These are phyloP conservation scores for Propithecus deckenii DNA, from an alignment of 2,797 vertebrate genomes.

Conservation along the genomic window DNA sequence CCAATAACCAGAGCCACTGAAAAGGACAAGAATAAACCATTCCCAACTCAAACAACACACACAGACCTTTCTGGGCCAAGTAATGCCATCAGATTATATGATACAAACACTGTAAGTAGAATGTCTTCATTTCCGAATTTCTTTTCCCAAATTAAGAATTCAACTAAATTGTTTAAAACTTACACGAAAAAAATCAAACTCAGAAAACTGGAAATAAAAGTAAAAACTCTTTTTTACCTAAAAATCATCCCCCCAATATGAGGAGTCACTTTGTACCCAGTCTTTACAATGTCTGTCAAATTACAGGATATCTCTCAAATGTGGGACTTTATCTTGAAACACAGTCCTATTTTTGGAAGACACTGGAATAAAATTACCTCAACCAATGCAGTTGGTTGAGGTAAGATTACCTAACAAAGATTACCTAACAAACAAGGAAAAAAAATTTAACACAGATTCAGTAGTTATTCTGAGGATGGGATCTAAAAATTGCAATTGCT, in stretches of 20 bases:
- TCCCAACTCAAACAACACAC: not conserved
- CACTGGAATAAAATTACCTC: slow-evolving; percentile 17
- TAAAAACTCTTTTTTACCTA: not conserved
- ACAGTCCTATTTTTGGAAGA: not conserved
- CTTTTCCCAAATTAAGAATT: slow-evolving; percentile 39
- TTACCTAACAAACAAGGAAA: not conserved
- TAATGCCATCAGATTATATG: not conserved
- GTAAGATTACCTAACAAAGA: not conserved
- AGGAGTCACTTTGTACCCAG: not conserved
- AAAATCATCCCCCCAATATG: not conserved
- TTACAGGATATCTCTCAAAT: not conserved
- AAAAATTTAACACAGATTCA: not conserved
- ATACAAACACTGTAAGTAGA: not conserved
- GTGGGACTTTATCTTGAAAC: slow-evolving; percentile 25
- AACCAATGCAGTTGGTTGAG: not conserved
- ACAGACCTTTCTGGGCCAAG: not conserved
- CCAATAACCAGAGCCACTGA: not conserved
- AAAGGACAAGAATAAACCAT: not conserved
- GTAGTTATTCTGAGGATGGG: not conserved
- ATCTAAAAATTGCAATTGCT: not conserved
- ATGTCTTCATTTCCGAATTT: slow-evolving; percentile 31
- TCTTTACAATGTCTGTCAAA: not conserved
- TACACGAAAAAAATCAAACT: slow-evolving; percentile 23
- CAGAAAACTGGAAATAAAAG: not conserved
- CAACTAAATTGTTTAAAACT: slow-evolving; percentile 39